Evolutionary conservation across 2,888 invertebrate genomes (phyloP).

Genomic region (Campopleginae sp.): DNA sequence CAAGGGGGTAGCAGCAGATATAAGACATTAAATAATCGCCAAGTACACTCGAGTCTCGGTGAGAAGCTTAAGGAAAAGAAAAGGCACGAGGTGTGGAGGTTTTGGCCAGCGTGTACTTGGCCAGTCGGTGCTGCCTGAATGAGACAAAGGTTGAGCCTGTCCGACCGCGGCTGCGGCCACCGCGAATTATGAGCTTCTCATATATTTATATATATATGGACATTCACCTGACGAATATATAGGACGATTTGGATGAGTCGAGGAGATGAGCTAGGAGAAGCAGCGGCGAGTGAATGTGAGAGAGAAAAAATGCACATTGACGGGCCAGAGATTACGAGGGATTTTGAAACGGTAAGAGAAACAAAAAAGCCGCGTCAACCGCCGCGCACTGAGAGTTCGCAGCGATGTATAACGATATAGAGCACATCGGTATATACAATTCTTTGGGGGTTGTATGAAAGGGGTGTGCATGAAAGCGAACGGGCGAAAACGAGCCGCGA

Average conservation of each 20-base stretch:
- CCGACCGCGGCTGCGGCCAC: constrained; percentile 6
- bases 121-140: too few relatives aligned
- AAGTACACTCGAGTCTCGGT: constrained; percentile 47
- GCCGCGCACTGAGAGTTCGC: constrained; percentile 11
- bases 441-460: constrained; percentile 58
- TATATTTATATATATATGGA: neutral
- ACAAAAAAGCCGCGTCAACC: constrained; percentile 46
- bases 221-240: neutral
- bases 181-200: constrained; percentile 37
- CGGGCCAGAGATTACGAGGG: constrained; percentile 59
- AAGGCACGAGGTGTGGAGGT: neutral
- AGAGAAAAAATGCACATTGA: constrained; percentile 14
- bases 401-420: neutral
- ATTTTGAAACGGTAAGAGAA: constrained; percentile 55
- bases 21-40: constrained; percentile 54
- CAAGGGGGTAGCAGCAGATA: constrained; percentile 14
- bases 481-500: constrained; percentile 63
- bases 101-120: neutral
- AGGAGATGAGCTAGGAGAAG: constrained; percentile 41
- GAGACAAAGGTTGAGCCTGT: constrained; percentile 13
- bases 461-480: constrained; percentile 65
- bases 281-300: constrained; percentile 7
- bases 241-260: constrained; percentile 43
- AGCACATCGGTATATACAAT: constrained; percentile 20
- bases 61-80: constrained; percentile 6